Conservation (phyloP, 2,113 vertebrate genomes). For the Cephalopterus ornatus region DNA sequence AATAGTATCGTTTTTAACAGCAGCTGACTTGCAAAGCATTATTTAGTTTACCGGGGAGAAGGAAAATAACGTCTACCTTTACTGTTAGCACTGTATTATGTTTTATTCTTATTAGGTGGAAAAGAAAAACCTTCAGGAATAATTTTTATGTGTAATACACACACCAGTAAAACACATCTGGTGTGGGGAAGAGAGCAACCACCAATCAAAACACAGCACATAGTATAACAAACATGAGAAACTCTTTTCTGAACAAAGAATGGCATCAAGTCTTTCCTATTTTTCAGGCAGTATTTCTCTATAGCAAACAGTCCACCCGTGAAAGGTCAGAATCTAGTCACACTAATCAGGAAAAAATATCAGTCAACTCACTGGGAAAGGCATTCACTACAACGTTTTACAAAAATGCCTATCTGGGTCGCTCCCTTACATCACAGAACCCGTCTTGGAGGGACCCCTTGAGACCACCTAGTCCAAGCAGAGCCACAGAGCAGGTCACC, state of each 20-base stretch:
- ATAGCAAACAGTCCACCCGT: neutral
- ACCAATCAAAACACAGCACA: neutral
- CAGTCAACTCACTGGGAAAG: neutral
- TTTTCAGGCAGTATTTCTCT: neutral
- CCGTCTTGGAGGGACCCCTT: neutral
- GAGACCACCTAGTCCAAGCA: neutral
- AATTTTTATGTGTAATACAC: neutral
- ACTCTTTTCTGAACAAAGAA: neutral
- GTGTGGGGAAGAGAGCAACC: neutral
- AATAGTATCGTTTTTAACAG: neutral
- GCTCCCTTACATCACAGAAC: neutral
- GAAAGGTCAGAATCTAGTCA: neutral
- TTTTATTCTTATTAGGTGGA: neutral
- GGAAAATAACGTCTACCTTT: neutral
- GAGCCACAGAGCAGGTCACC: neutral
- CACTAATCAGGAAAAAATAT: neutral
- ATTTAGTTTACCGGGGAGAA: neutral
- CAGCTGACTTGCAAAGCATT: neutral
- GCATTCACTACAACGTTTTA: neutral
- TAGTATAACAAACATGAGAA: neutral
- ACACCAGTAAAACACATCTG: neutral
- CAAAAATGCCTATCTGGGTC: neutral
- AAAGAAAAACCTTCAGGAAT: neutral
- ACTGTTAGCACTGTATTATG: neutral
- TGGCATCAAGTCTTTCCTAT: neutral